Percentiles rank a stretch among this genome's conserved stretches.
phyloP scores from a whole-genome alignment of 2,888 invertebrate genomes.

The Agriopis aurantiaria region DNA sequence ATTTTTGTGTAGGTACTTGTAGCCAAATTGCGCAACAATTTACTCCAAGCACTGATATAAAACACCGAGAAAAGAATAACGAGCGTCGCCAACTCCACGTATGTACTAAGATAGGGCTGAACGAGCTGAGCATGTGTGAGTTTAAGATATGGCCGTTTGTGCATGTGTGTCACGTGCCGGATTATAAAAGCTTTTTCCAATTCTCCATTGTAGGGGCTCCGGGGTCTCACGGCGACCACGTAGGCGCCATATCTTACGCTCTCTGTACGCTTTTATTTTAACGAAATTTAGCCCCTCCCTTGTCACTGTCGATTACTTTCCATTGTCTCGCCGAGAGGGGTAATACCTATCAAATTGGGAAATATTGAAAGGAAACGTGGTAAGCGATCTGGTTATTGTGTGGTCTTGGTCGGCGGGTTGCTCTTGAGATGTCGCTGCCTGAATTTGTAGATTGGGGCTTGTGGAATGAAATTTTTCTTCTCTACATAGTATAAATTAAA shows the following conservation, averaged over 20 bases:
- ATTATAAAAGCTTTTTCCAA: slow-evolving; percentile 87
- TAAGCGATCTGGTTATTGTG: slow-evolving; percentile 71
- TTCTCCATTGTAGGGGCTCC: slow-evolving; percentile 82
- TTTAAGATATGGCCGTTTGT: slow-evolving; percentile 67
- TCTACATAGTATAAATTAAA: too few relatives aligned
- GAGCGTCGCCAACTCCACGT: slow-evolving; percentile 48
- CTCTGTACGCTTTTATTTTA: slow-evolving; percentile 85
- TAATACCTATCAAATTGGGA: slow-evolving; percentile 82
- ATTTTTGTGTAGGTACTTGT: slow-evolving; percentile 4
- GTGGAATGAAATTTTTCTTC: not conserved
- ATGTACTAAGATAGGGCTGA: slow-evolving; percentile 60
- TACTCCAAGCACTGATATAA: slow-evolving; percentile 52
- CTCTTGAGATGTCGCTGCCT: slow-evolving; percentile 11
- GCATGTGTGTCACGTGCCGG: slow-evolving; percentile 84
- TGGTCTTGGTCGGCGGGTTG: slow-evolving; percentile 51
- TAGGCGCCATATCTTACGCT: slow-evolving; percentile 85
- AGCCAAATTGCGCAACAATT: slow-evolving; percentile 35
- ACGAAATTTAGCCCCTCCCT: slow-evolving; percentile 83
- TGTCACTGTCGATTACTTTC: slow-evolving; percentile 84
- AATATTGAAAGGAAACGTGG: slow-evolving; percentile 84
- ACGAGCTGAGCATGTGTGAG: slow-evolving; percentile 74
- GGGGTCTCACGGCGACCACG: slow-evolving; percentile 81
- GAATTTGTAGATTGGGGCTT: slow-evolving; percentile 7
- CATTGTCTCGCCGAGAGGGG: slow-evolving; percentile 76
- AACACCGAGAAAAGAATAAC: slow-evolving; percentile 65